Conservation (phyloP, 2,113 vertebrate genomes). For the Salvelinus namaycush region DNA sequence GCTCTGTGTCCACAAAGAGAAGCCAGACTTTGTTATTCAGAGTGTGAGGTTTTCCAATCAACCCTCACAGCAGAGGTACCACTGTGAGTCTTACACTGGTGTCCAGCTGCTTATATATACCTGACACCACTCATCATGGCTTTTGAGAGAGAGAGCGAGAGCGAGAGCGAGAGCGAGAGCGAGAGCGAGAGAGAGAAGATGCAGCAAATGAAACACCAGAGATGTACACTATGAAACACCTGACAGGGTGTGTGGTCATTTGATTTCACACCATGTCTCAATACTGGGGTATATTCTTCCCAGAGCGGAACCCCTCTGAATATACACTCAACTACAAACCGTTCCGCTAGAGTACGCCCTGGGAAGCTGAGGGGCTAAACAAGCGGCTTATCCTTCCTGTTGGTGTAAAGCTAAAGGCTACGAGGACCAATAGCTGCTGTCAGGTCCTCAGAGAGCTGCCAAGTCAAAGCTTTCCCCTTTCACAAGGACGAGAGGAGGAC, state of each 20-base stretch:
- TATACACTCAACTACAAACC: slow-evolving; percentile 38
- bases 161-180: neutral
- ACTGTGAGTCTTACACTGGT: slow-evolving; percentile 43
- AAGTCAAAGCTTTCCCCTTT: slow-evolving; percentile 23
- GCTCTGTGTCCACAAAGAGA: slow-evolving; percentile 19
- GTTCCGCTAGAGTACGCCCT: slow-evolving; percentile 36
- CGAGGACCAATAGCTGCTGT: slow-evolving; percentile 15
- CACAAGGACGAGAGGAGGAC: slow-evolving; percentile 32
- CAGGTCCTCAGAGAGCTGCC: slow-evolving; percentile 31
- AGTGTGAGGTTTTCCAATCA: slow-evolving; percentile 39
- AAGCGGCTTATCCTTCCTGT: neutral
- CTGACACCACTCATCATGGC: slow-evolving; percentile 29
- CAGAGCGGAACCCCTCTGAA: slow-evolving; percentile 28
- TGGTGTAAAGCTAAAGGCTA: slow-evolving; percentile 10
- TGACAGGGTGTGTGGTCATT: slow-evolving; percentile 56
- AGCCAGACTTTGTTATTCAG: slow-evolving; percentile 42
- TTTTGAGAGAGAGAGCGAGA: neutral
- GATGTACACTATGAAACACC: slow-evolving; percentile 27
- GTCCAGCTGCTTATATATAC: slow-evolving; percentile 42
- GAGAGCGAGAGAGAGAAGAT: neutral
- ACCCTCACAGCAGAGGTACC: slow-evolving; percentile 36
- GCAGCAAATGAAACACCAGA: slow-evolving; percentile 3
- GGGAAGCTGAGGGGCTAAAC: slow-evolving; percentile 18
- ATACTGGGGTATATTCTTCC: slow-evolving; percentile 23
- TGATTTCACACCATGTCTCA: slow-evolving; percentile 44